phyloP scores from a whole-genome alignment of 2,113 vertebrate genomes.

The Nycticryphes semicollaris region DNA sequence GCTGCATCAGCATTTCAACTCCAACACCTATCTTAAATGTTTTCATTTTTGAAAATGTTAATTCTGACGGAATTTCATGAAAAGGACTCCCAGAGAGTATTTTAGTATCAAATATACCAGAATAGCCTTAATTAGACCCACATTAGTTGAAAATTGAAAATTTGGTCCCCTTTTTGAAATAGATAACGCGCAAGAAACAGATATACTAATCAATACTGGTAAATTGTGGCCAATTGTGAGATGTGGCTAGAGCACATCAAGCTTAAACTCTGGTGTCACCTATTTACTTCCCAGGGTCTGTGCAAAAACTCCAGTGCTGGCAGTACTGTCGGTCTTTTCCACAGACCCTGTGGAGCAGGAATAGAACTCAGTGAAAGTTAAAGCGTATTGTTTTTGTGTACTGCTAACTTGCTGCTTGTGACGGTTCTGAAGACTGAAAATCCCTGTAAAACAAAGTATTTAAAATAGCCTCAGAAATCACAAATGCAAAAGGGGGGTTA shows the following conservation, averaged over 20 bases:
- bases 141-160: conserved; percentile 64
- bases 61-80: conserved; percentile 71
- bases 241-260: neutral
- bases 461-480: conserved; percentile 50
- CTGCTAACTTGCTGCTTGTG: conserved; percentile 54
- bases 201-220: neutral
- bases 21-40: conserved; percentile 69
- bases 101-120: conserved; percentile 76
- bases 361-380: neutral
- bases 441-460: conserved; percentile 44
- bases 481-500: conserved; percentile 47
- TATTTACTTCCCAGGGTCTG: conserved; percentile 8
- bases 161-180: conserved; percentile 62
- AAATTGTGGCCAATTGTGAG: neutral
- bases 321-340: neutral
- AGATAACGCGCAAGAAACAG: neutral
- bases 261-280: conserved; percentile 13
- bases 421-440: conserved; percentile 54
- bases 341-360: neutral
- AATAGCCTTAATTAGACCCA: conserved; percentile 81
- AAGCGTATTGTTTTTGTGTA: conserved; percentile 49
- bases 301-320: neutral
- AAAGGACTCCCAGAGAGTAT: conserved; percentile 76
- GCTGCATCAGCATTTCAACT: conserved; percentile 50
- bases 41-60: conserved; percentile 84